phyloP scores from a whole-genome alignment of 2,113 vertebrate species.

The Stomatorhinus ivindoensis region DNA sequence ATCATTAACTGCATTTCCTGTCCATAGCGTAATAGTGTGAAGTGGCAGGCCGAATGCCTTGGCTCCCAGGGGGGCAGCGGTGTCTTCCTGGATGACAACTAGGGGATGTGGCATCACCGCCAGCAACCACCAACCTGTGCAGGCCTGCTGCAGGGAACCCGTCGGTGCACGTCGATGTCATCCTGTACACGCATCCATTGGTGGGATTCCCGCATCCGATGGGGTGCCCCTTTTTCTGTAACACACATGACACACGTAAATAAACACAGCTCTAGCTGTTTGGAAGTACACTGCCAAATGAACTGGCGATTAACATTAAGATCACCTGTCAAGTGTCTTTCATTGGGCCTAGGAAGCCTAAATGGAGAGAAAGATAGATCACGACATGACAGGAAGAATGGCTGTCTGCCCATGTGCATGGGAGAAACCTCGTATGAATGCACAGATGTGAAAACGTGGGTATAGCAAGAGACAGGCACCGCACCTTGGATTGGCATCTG shows the following conservation, averaged over 20 bases:
- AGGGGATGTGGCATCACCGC: background rate
- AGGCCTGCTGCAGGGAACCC: slow-evolving; percentile 42
- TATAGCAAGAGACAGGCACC: background rate
- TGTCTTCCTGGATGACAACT: background rate
- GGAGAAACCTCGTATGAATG: background rate
- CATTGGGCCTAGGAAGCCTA: background rate
- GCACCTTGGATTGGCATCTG: slow-evolving; percentile 30
- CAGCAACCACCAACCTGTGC: slow-evolving; percentile 34
- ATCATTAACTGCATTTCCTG: background rate
- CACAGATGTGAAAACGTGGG: background rate
- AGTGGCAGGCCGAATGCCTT: background rate
- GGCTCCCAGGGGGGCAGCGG: no score
- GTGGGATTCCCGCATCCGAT: slow-evolving; percentile 36
- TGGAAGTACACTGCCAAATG: background rate
- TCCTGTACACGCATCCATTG: slow-evolving; percentile 56
- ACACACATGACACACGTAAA: background rate
- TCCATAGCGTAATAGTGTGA: background rate
- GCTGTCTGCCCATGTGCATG: background rate
- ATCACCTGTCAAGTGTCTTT: background rate
- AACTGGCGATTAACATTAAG: background rate
- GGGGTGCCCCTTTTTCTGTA: slow-evolving; percentile 26
- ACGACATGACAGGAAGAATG: background rate
- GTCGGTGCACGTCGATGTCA: slow-evolving; percentile 40
- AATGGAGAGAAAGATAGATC: background rate
- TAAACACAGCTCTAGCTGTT: background rate